Percentiles rank a stretch among this genome's conserved stretches.
Evolutionary conservation across 1,140 invertebrate genomes (phyloP).

Genomic region (Goniozus legneri): DNA sequence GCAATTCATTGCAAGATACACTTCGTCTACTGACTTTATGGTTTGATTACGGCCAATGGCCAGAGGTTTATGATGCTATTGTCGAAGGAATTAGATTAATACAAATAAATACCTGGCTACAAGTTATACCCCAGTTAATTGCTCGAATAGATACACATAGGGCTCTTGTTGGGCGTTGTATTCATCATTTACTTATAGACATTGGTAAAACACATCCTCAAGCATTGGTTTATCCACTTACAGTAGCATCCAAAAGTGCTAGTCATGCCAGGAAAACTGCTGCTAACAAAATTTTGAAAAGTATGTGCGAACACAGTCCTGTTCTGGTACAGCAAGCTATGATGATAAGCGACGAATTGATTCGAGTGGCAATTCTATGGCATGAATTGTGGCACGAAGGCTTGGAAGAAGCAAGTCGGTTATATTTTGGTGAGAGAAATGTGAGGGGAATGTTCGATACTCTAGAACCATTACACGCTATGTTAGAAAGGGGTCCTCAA

Average conservation of each 20-base stretch:
- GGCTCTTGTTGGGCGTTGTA: slow-evolving; percentile 80
- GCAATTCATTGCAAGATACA: slow-evolving; percentile 97
- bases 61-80: slow-evolving; percentile 91
- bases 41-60: slow-evolving; percentile 93
- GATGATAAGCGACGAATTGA: slow-evolving; percentile 94
- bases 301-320: slow-evolving; percentile 91
- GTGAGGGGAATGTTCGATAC: slow-evolving; percentile 94
- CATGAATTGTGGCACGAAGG: slow-evolving; percentile 99
- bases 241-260: slow-evolving; percentile 94
- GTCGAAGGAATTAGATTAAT: slow-evolving; percentile 88
- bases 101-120: slow-evolving; percentile 97
- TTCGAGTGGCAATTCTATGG: slow-evolving; percentile 97
- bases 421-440: slow-evolving; percentile 95
- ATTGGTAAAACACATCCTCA: slow-evolving; percentile 86
- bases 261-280: slow-evolving; percentile 79
- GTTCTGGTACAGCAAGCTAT: slow-evolving; percentile 91
- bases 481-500: slow-evolving; percentile 90
- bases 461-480: slow-evolving; percentile 89
- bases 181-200: slow-evolving; percentile 91
- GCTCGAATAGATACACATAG: slow-evolving; percentile 94
- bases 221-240: slow-evolving; percentile 94
- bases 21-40: slow-evolving; percentile 87
- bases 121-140: slow-evolving; percentile 98
- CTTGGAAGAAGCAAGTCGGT: slow-evolving; percentile 90
- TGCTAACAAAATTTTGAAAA: slow-evolving; percentile 92